phyloP scores from a whole-genome alignment of 2,113 vertebrate species.

The Telmatochromis sp. region DNA sequence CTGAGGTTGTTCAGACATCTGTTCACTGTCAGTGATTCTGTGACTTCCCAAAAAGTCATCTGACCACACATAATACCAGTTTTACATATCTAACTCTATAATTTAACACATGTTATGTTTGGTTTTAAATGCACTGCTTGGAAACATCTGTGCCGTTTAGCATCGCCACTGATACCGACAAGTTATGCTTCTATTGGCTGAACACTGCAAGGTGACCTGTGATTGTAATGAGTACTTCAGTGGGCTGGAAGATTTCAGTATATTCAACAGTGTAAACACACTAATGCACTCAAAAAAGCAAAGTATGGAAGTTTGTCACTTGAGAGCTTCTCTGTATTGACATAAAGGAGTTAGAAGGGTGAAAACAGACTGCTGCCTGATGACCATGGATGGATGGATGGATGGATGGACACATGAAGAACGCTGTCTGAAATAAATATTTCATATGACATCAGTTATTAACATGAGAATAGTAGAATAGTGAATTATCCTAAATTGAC shows the following conservation, averaged over 20 bases:
- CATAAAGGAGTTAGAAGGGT: background rate
- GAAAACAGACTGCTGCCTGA: background rate
- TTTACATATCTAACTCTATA: background rate
- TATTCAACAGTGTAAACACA: background rate
- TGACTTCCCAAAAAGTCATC: background rate
- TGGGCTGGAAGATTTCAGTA: background rate
- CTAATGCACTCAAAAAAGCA: background rate
- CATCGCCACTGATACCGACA: accelerated
- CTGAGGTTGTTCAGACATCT: background rate
- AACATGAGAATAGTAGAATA: background rate
- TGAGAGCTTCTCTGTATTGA: background rate
- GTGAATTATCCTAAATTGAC: accelerated
- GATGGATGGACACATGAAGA: background rate
- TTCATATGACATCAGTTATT: background rate
- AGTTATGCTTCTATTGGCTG: background rate
- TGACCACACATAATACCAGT: accelerated
- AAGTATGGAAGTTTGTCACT: background rate
- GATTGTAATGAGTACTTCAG: background rate
- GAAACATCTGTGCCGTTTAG: background rate
- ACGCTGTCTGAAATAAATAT: accelerated
- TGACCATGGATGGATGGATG: background rate
- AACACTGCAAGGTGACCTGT: background rate
- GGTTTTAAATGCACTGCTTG: background rate
- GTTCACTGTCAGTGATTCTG: background rate
- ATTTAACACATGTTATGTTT: background rate